These are phyloP conservation scores for Branchinecta sandiegonensis DNA, from an alignment of 2,888 invertebrate species.

Conservation along the genomic window DNA sequence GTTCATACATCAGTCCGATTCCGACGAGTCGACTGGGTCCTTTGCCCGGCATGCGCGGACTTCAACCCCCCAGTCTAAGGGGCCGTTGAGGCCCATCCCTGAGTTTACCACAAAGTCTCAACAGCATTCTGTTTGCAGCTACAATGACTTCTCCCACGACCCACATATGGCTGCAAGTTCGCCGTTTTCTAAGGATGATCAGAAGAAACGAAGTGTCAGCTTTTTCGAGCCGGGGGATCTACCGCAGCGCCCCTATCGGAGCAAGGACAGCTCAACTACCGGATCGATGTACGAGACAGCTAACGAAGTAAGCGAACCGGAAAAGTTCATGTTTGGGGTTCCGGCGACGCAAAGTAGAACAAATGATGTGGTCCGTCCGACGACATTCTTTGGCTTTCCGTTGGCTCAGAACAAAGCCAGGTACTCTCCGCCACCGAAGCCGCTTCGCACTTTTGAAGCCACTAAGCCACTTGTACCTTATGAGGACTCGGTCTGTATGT, in stretches of 20 bases:
- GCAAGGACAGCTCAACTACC: not conserved
- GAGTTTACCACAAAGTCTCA: not conserved
- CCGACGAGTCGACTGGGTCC: not conserved
- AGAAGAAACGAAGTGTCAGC: not conserved
- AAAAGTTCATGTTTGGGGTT: not conserved
- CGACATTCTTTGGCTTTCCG: no score
- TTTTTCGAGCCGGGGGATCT: constrained; percentile 9
- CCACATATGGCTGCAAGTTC: not conserved
- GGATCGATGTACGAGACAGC: not conserved
- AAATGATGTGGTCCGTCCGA: no score
- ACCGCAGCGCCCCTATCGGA: not conserved
- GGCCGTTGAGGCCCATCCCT: not conserved
- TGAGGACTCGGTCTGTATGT: not conserved
- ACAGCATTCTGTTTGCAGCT: not conserved
- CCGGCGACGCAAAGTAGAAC: not conserved
- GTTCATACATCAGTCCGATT: not conserved
- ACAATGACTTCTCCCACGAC: not conserved
- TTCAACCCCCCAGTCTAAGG: not conserved
- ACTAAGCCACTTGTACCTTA: not conserved
- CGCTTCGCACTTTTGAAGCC: not conserved
- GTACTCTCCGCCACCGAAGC: not conserved
- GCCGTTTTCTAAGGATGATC: not conserved
- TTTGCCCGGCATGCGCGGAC: not conserved
- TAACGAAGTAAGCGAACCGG: not conserved
- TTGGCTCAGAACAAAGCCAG: no score